Conservation (phyloP, 2,797 vertebrate species). For the Hippoglossus hippoglossus region DNA sequence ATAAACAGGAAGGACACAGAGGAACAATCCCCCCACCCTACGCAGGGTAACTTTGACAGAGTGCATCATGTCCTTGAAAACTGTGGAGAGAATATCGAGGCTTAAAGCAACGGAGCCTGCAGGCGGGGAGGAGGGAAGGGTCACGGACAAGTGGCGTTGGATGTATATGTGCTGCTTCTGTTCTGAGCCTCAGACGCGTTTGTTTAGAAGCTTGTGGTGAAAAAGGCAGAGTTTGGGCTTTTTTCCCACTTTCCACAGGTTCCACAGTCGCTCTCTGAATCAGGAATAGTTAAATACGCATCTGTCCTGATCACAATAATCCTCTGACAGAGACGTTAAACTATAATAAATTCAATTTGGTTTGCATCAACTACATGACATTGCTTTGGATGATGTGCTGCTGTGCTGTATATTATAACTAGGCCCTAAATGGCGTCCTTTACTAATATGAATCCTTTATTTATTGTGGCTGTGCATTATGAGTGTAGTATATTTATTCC, state of each 20-base stretch:
- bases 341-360: background rate
- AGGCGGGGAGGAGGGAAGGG: constrained; percentile 11
- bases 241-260: too few species aligned
- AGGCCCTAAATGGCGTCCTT: too few species aligned
- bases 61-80: constrained; percentile 35
- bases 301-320: background rate
- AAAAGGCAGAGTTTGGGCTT: background rate
- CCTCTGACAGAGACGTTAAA: background rate
- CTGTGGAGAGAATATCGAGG: background rate
- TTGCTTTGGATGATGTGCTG: too few species aligned
- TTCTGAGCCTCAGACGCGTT: constrained; percentile 9
- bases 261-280: background rate
- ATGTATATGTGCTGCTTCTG: constrained; percentile 1
- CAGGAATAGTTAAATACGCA: background rate
- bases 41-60: too few species aligned
- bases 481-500: too few species aligned
- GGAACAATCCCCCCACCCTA: background rate
- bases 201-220: background rate
- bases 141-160: constrained; percentile 10
- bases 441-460: too few species aligned
- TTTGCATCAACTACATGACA: too few species aligned
- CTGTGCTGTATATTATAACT: too few species aligned
- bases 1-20: constrained; percentile 20
- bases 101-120: constrained; percentile 13
- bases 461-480: too few species aligned